Evolutionary conservation across 2,797 vertebrate genomes (phyloP).

Genomic region (Crotalus adamanteus): DNA sequence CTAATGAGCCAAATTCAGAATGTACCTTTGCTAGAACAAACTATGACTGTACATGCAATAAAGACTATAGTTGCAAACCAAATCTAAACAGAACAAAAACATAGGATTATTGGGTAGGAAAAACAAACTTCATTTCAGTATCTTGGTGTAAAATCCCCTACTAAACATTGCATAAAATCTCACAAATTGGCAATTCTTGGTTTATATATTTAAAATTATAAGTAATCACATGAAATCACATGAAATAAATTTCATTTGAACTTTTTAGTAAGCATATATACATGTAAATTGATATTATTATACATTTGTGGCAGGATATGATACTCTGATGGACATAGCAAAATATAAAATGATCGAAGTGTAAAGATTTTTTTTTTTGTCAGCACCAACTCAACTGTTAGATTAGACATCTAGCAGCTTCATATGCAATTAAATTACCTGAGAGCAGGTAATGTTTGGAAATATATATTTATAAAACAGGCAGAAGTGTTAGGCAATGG

Average conservation of each 20-base stretch:
- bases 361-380: not conserved
- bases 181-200: not conserved
- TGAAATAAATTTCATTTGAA: not conserved
- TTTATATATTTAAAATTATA: not conserved
- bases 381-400: not conserved
- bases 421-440: not conserved
- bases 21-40: not conserved
- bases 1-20: slow-evolving; percentile 8
- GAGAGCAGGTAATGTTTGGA: not conserved
- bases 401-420: not conserved
- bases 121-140: slow-evolving; percentile 1
- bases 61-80: not conserved
- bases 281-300: not conserved
- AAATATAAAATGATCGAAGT: not conserved
- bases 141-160: not conserved
- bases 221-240: not conserved
- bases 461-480: not conserved
- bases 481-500: not conserved
- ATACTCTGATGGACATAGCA: not conserved
- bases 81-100: not conserved
- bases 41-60: not conserved
- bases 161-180: not conserved
- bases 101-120: not conserved
- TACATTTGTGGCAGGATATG: not conserved
- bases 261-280: not conserved